phyloP scores from a whole-genome alignment of 2,888 invertebrate genomes.

The Alloscopus bannaensis region DNA sequence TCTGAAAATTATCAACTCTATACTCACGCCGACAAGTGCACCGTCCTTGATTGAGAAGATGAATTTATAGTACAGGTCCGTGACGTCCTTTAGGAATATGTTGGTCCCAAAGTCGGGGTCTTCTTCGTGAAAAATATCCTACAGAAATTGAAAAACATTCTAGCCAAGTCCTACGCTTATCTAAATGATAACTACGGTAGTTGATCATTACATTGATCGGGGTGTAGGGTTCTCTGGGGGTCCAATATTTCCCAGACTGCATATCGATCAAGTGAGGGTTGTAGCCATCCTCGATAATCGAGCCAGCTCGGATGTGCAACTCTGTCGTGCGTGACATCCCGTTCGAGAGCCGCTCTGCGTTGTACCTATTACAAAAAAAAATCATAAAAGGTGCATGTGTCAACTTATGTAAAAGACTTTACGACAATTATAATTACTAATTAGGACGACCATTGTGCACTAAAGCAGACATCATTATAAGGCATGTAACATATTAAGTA shows the following conservation, averaged over 20 bases:
- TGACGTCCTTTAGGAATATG: constrained; percentile 36
- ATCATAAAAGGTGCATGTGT: no score
- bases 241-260: constrained; percentile 40
- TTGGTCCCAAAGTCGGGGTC: constrained; percentile 45
- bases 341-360: constrained; percentile 50
- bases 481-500: neutral
- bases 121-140: constrained; percentile 48
- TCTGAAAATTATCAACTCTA: no score
- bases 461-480: no score
- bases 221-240: constrained; percentile 27
- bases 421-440: constrained; percentile 8
- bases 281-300: constrained; percentile 40
- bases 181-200: neutral
- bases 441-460: no score
- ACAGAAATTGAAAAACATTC: no score
- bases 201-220: constrained; percentile 36
- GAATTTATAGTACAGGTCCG: constrained; percentile 36
- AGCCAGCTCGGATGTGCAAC: constrained; percentile 8
- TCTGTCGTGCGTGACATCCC: constrained; percentile 31
- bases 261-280: constrained; percentile 48
- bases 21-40: constrained; percentile 30
- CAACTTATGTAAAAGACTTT: neutral
- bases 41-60: constrained; percentile 40
- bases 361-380: no score
- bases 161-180: no score